phyloP scores from a whole-genome alignment of 2,888 invertebrate species.

The Pollenia amentaria region DNA sequence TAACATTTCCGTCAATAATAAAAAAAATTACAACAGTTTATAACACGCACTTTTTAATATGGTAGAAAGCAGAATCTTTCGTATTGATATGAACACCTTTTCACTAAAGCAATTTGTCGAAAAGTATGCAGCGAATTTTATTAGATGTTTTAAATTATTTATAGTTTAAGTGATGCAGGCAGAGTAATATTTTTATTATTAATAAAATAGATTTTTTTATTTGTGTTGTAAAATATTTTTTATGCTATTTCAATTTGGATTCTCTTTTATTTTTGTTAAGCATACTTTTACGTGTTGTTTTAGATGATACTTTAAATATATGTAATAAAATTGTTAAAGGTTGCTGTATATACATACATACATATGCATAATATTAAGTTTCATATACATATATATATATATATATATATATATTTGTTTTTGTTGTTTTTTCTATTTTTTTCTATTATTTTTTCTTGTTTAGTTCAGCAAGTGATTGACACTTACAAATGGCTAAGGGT shows the following conservation, averaged over 20 bases:
- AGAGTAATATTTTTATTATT: slow-evolving; percentile 21
- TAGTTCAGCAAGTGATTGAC: slow-evolving; percentile 2
- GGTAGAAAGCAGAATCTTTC: neutral
- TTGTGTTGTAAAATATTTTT: neutral
- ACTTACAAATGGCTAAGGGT: slow-evolving; percentile 23
- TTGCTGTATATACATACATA: too few species aligned
- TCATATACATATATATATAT: neutral
- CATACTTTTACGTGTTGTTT: slow-evolving; percentile 43
- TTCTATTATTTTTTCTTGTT: slow-evolving; percentile 6
- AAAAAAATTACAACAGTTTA: slow-evolving; percentile 37
- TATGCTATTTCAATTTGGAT: slow-evolving; percentile 2
- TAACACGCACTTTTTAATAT: neutral
- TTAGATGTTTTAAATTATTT: neutral
- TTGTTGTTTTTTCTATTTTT: neutral
- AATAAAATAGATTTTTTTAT: slow-evolving; percentile 10
- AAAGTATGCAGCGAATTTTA: slow-evolving; percentile 48
- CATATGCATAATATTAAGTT: neutral
- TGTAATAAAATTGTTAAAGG: too few species aligned
- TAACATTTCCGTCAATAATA: slow-evolving; percentile 45
- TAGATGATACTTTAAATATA: neutral
- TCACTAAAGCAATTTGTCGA: slow-evolving; percentile 23
- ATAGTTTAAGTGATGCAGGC: neutral
- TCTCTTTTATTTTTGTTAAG: neutral
- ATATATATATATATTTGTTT: neutral
- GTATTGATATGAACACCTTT: neutral